Evolutionary conservation across 2,888 invertebrate species (phyloP), one percentile per base, ranked within the genome.

Genomic region (Sylvicola cinctus): DNA sequence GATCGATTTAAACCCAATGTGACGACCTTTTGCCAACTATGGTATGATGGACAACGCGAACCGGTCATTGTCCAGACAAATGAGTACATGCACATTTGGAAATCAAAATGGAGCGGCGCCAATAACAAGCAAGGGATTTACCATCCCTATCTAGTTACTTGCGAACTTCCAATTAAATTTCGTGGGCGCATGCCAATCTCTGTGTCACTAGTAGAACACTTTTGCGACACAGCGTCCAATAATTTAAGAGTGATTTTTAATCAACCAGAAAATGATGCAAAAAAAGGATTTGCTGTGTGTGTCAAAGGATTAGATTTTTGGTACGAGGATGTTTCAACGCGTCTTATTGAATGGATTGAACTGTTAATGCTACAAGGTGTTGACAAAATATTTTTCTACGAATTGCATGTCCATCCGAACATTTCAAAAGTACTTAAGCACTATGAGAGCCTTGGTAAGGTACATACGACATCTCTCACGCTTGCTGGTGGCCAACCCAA

Each of bases 31-130:
- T 88, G 85, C 55, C 88, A 83, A 55, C 69, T 88, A 44, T 88
- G 85, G 88, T 90, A 79, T 60, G 80, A 83, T 45, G 75, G 75
- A 25, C 74, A 76, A 45, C 74, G 72, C 43, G 80, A 79, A 46
- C 84, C 87, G 1, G 76, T 76, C 17, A 68, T 84, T 16, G 73
- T 80, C 12, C 76, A 79, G 50, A 77, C 74, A 15, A 72, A 83
- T 44, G 87, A 87, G 57, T 88, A 88, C 61, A 88, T 87, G 54
- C 88, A 90, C 55, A 81, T 88, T 45, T 90, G 90, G 90, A 81
- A 84, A 55, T 74, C 75, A 46, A 87, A 87, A 56, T 90, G 88
- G 90, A n/a, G n/a, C n/a, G n/a, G n/a, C n/a, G 88, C 88, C 38
- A 88, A 88, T 59, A 84, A 85, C 60, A 79, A 81, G 51, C 81